Evolutionary conservation across 2,888 invertebrate genomes (phyloP).

Genomic region (Odontothrips loti): DNA sequence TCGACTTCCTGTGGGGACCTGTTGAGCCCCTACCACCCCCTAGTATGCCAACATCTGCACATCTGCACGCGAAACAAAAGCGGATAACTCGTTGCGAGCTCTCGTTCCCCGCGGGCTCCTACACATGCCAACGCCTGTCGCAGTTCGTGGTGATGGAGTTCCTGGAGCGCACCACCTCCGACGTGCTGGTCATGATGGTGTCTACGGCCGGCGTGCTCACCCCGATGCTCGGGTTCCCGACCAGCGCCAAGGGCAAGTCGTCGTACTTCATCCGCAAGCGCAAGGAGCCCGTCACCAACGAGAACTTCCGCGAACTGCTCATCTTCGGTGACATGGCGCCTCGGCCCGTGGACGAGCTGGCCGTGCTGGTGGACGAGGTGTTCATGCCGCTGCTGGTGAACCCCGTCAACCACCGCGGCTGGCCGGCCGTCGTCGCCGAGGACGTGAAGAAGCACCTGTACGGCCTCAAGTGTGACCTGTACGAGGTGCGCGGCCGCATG

Average conservation of each 20-base stretch:
- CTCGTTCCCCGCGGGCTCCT: conserved; percentile 34
- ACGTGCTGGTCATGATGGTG: conserved; percentile 58
- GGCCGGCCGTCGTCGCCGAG: conserved; percentile 67
- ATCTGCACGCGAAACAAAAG: too few species aligned
- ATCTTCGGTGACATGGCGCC: conserved; percentile 69
- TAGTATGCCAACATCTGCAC: too few species aligned
- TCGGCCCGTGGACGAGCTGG: conserved; percentile 65
- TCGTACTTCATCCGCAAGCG: conserved; percentile 71
- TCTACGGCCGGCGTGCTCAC: conserved; percentile 60
- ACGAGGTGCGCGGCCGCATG: conserved; percentile 76
- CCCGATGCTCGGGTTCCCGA: conserved; percentile 60
- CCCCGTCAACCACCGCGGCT: conserved; percentile 63
- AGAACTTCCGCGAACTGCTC: conserved; percentile 54
- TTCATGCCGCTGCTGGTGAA: conserved; percentile 69
- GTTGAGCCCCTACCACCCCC: too few species aligned
- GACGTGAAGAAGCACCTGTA: conserved; percentile 68
- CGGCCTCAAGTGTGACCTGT: conserved; percentile 63
- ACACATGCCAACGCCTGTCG: too few species aligned
- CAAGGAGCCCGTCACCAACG: conserved; percentile 57
- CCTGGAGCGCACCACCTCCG: conserved; percentile 49
- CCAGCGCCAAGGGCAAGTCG: conserved; percentile 59
- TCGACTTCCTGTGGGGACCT: too few species aligned
- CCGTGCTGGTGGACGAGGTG: conserved; percentile 65
- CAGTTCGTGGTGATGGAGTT: conserved; percentile 55
- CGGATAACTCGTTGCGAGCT: too few species aligned